These are phyloP conservation scores for Spodoptera frugiperda DNA, from an alignment of 1,140 invertebrate species.

Conservation along the genomic window DNA sequence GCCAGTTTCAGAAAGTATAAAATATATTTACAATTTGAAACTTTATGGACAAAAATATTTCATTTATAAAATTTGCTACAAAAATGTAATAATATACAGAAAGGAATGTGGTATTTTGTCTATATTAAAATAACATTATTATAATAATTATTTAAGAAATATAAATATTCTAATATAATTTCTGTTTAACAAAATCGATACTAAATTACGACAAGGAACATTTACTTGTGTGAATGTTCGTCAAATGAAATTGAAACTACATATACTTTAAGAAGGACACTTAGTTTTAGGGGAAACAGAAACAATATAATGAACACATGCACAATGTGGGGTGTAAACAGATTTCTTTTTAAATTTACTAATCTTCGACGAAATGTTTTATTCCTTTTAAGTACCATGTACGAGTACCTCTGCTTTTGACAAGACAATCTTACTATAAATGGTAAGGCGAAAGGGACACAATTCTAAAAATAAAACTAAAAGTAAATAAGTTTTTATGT, in stretches of 20 bases:
- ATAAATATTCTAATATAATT: background rate
- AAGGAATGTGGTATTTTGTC: no score
- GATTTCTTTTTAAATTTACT: background rate
- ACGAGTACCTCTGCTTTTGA: background rate
- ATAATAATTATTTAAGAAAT: background rate
- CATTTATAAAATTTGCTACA: background rate
- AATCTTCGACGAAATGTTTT: background rate
- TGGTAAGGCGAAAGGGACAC: no score
- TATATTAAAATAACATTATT: no score
- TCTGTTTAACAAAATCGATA: slow-evolving; percentile 1
- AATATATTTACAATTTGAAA: slow-evolving; percentile 38
- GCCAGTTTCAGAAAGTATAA: slow-evolving; percentile 39
- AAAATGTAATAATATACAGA: no score
- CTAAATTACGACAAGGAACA: background rate
- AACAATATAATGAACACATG: slow-evolving; percentile 38
- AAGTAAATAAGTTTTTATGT: no score
- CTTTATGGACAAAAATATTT: slow-evolving; percentile 6
- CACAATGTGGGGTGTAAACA: background rate
- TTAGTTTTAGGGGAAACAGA: slow-evolving; percentile 44
- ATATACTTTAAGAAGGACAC: slow-evolving; percentile 50
- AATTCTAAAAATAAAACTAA: no score
- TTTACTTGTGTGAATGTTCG: background rate
- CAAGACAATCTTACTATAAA: no score
- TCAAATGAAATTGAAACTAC: slow-evolving; percentile 39
- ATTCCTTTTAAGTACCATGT: background rate